These are phyloP conservation scores for Arremon aurantiirostris DNA, from an alignment of 2,797 vertebrate species.

Conservation along the genomic window DNA sequence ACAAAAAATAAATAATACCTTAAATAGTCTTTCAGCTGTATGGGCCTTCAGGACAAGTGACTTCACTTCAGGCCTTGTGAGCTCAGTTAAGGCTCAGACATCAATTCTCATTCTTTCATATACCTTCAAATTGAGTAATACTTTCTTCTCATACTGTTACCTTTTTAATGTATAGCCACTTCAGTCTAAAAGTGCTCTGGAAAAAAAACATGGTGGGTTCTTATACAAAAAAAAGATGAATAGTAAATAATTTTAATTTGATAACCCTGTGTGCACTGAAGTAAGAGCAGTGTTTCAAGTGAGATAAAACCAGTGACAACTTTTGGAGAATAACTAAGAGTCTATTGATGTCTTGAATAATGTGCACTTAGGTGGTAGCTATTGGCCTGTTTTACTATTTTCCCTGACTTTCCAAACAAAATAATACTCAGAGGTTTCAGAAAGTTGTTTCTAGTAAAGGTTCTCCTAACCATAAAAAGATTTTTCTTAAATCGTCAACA, in stretches of 20 bases:
- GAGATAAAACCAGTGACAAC: background rate
- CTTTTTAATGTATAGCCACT: background rate
- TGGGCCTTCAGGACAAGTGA: conserved; percentile 24
- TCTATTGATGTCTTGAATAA: background rate
- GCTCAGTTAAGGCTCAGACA: conserved; percentile 11
- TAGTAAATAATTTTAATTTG: background rate
- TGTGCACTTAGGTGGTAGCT: accelerated
- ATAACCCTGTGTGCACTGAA: background rate
- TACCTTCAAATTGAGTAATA: conserved; percentile 1
- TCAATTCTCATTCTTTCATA: conserved; percentile 38
- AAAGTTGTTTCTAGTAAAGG: background rate
- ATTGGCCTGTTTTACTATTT: background rate
- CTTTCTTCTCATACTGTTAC: conserved; percentile 21
- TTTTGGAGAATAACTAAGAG: background rate
- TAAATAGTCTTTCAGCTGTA: conserved; percentile 51
- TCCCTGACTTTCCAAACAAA: background rate
- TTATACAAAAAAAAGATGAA: background rate
- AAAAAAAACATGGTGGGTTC: background rate
- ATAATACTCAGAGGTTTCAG: background rate
- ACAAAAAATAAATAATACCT: conserved; percentile 71
- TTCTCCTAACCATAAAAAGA: accelerated
- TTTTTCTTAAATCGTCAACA: background rate
- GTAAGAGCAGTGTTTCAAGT: background rate
- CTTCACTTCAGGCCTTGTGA: conserved; percentile 31
- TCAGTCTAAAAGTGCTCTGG: background rate